These are phyloP conservation scores for Sesia bembeciformis DNA, from an alignment of 2,888 invertebrate species.

Conservation along the genomic window DNA sequence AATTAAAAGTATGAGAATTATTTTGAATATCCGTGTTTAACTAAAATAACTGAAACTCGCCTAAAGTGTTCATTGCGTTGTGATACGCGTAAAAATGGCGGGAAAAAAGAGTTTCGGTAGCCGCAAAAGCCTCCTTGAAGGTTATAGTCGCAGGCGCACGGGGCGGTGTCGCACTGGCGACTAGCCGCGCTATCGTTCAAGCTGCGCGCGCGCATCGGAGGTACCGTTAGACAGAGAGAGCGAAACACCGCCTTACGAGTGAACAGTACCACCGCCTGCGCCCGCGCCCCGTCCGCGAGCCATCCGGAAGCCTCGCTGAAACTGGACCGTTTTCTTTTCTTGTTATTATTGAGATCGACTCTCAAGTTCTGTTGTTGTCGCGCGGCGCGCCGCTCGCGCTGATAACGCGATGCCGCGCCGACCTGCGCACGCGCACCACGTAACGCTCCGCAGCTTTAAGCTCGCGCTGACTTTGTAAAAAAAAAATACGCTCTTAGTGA, in stretches of 20 bases:
- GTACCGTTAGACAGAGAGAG: slow-evolving; percentile 68
- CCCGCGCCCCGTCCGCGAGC: slow-evolving; percentile 63
- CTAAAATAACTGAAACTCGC: no score
- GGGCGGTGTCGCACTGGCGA: slow-evolving; percentile 60
- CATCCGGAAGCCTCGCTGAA: slow-evolving; percentile 74
- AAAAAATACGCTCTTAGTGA: slow-evolving; percentile 26
- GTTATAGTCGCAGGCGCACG: slow-evolving; percentile 22
- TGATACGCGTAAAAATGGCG: slow-evolving; percentile 39
- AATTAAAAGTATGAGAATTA: not conserved
- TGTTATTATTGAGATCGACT: slow-evolving; percentile 73
- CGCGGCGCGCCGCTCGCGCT: slow-evolving; percentile 65
- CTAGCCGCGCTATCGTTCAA: slow-evolving; percentile 63
- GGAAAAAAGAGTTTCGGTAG: slow-evolving; percentile 20
- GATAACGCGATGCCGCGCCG: slow-evolving; percentile 71
- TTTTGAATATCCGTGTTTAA: not conserved
- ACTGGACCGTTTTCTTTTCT: slow-evolving; percentile 76
- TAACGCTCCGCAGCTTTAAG: slow-evolving; percentile 52
- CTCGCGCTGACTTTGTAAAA: slow-evolving; percentile 43
- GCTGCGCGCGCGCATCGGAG: slow-evolving; percentile 33
- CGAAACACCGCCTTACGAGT: slow-evolving; percentile 34
- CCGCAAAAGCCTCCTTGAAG: slow-evolving; percentile 5
- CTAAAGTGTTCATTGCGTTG: slow-evolving; percentile 17
- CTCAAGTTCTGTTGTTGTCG: slow-evolving; percentile 74
- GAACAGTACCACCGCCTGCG: slow-evolving; percentile 39
- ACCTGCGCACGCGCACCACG: slow-evolving; percentile 58